Evolutionary conservation across 2,888 invertebrate species (phyloP).

Genomic region (Polydrusus cervinus): DNA sequence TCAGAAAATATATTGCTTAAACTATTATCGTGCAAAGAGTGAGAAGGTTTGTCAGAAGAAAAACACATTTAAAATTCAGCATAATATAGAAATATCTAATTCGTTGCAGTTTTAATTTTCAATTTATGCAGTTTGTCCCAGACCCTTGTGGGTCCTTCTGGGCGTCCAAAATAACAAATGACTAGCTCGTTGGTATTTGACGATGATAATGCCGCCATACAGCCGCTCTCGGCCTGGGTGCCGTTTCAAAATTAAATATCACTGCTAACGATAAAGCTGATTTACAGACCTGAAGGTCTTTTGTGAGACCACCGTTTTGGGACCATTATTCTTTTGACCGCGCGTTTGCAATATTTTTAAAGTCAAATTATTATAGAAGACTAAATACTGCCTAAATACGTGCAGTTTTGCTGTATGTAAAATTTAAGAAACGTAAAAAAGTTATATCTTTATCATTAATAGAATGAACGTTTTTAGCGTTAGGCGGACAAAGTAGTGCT

Average conservation of each 20-base stretch:
- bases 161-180: slow-evolving; percentile 66
- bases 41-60: too few relatives aligned
- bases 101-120: background rate
- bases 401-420: too few relatives aligned
- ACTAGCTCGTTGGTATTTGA: slow-evolving; percentile 65
- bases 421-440: too few relatives aligned
- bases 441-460: too few relatives aligned
- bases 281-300: slow-evolving; percentile 56
- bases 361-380: background rate
- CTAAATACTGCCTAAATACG: too few relatives aligned
- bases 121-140: slow-evolving; percentile 44
- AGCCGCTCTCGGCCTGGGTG: slow-evolving; percentile 64
- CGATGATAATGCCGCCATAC: slow-evolving; percentile 64
- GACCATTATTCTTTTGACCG: slow-evolving; percentile 12
- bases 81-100: too few relatives aligned
- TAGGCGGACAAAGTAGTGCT: too few relatives aligned
- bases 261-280: slow-evolving; percentile 64
- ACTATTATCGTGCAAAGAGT: too few relatives aligned
- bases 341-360: slow-evolving; percentile 4
- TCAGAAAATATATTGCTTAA: too few relatives aligned
- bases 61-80: too few relatives aligned
- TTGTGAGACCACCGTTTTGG: slow-evolving; percentile 30
- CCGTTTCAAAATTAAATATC: slow-evolving; percentile 69
- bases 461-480: too few relatives aligned
- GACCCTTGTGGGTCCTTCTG: slow-evolving; percentile 55